Evolutionary conservation across 2,888 invertebrate species (phyloP), one percentile per base, ranked within the genome.

Genomic region (Scaptomyza tumidula): DNA sequence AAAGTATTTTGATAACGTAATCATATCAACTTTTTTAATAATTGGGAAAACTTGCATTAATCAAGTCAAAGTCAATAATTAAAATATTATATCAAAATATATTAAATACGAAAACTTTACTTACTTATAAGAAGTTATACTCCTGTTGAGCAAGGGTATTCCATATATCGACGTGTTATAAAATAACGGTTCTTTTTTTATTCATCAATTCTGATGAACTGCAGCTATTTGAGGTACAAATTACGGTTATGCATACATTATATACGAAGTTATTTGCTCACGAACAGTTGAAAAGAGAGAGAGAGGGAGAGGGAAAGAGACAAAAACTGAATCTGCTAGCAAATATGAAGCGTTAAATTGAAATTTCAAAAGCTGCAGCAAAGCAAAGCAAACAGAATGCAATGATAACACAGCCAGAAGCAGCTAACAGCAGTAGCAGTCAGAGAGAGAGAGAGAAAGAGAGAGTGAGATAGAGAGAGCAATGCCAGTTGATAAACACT

Each of bases 261-360:
- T 57, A 60, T 37, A 46, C 39, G 39, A 29, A 58, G 5, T 59
- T 77, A 63, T 77, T 77, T 75, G 45, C 59, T 57, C 41, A 41
- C 19, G 64, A 52, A 43, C 10, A 6, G 24, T 19, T 50, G 19
- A 1, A 11, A 35, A 33, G 4, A 11, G 61, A 53, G 27, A 7
- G n/a, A 14, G 0, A 13, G 41, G 39, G 60, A 53, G 31, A 10
- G 41, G 39, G 60, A 53, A 27, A 10, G 14, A 9, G 35, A 13
- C 2, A 3, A n/a, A 6, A 37, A 37, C 48, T 45, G 56, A n/a
- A 35, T 27, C 11, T 14, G 61, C 31, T 27, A 54, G 58, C 85
- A 87, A 83, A 83, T 71, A 85, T 71, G 72, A 85, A 72, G 80
- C 87, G 87, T 79, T 87, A 83, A 83, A 83, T 87, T 83, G 87